These are phyloP conservation scores for Metacarcinus magister DNA, from an alignment of 2,888 invertebrate genomes.

Conservation along the genomic window DNA sequence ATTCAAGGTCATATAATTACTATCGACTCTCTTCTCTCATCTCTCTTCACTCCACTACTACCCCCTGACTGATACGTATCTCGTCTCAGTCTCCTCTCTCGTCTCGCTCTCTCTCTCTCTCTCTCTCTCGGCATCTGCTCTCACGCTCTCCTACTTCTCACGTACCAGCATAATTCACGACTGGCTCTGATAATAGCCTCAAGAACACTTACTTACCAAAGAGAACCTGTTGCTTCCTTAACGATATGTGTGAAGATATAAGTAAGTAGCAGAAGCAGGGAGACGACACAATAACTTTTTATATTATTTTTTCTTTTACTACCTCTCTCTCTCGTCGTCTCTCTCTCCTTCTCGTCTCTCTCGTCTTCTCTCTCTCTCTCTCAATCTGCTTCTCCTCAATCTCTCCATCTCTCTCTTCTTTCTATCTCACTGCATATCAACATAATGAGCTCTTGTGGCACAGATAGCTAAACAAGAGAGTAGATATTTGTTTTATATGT, in stretches of 20 bases:
- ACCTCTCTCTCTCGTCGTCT: background rate
- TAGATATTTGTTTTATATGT: background rate
- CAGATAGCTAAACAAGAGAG: background rate
- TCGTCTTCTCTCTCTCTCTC: background rate
- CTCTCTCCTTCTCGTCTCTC: background rate
- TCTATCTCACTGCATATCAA: background rate
- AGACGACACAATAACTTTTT: background rate
- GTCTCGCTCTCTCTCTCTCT: background rate
- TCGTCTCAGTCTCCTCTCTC: no score
- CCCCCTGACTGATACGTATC: no score
- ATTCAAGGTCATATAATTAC: background rate
- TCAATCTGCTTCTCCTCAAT: no score
- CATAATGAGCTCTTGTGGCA: background rate
- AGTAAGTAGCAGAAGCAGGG: background rate
- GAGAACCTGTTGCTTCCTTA: background rate
- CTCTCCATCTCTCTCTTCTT: no score
- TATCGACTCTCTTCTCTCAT: background rate
- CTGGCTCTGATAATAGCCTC: background rate
- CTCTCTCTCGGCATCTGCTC: no score
- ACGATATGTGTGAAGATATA: background rate
- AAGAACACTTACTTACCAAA: background rate
- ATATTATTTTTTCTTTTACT: background rate
- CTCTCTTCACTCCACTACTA: no score
- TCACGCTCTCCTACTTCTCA: no score
- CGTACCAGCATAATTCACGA: background rate